Conservation (phyloP, 2,888 invertebrate genomes). For the Eulithis prunata region DNA sequence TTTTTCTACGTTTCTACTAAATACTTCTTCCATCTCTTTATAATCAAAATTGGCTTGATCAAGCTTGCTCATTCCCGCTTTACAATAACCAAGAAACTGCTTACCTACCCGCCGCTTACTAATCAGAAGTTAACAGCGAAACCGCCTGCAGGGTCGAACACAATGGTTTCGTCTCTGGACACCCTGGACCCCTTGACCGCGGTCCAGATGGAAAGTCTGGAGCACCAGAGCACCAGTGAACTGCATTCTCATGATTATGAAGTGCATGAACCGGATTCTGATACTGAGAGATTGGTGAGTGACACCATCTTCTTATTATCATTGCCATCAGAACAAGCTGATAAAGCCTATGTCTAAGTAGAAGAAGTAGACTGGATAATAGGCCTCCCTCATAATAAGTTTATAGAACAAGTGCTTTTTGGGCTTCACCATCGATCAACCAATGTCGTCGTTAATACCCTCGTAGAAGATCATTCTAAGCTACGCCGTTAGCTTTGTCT, state of each 20-base stretch:
- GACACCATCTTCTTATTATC: background rate
- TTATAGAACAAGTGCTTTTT: too few relatives aligned
- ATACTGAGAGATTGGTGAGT: constrained; percentile 77
- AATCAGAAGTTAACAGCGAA: constrained; percentile 82
- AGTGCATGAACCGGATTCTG: constrained; percentile 80
- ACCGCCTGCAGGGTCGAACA: constrained; percentile 89
- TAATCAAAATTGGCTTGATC: constrained; percentile 22
- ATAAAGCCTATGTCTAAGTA: too few relatives aligned
- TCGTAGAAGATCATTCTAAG: too few relatives aligned
- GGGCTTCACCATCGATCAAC: too few relatives aligned
- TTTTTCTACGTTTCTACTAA: background rate
- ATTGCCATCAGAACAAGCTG: too few relatives aligned
- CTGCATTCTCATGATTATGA: constrained; percentile 76
- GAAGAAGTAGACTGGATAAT: too few relatives aligned
- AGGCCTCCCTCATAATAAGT: too few relatives aligned
- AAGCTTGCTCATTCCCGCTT: constrained; percentile 42
- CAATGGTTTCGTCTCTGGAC: constrained; percentile 91
- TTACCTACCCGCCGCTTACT: constrained; percentile 73
- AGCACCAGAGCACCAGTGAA: constrained; percentile 77
- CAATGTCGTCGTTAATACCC: too few relatives aligned
- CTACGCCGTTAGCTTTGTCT: too few relatives aligned
- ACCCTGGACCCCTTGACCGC: constrained; percentile 86
- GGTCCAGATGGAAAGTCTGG: constrained; percentile 78
- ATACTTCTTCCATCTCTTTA: constrained; percentile 1
- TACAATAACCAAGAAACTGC: constrained; percentile 23